Base-by-base conservation (phyloP, 1,140 invertebrate species). In the Harpegnathos saltator region DNA sequence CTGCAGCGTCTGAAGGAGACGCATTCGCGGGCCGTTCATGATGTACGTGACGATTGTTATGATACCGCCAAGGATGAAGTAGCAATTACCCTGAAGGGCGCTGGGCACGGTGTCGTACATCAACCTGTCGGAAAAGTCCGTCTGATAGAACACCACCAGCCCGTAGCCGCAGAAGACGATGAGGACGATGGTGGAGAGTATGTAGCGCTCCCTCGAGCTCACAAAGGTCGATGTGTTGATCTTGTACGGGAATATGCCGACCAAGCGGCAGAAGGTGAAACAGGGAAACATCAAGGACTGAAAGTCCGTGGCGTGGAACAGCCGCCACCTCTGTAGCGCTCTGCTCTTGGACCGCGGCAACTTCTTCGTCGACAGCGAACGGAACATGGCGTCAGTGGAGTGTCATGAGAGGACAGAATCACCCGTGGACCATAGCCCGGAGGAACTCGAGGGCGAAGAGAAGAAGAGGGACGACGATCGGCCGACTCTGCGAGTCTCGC, bases 41-140 rank as follows among this genome's bases (percentile, higher is more conserved):
- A 88, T 0, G 19, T 89, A 90, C 5, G 86, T 86, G 0, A 88
- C 33, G 0, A 90, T 1, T 0, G 72, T n/a, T 0, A 91, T 84
- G 0, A 82, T 69, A 19, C 59, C 68, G 0, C 73, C 80, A 0
- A 91, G 83, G 2, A 89, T n/a, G 0, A 86, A 7, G 63, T 89
- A 93, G 26, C 90, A 89, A n/a, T 93, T 90, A 3, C 61, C 71
- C 17, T 92, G 89, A 0, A 94, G 69, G 11, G 63, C 58, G 12
- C 66, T 88, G 0, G 90, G 88, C 14, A 87, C 59, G 19, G 58
- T 75, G 0, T 72, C 48, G 0, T 80, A 85, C 3, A 73, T 24
- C 0, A 89, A 17, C 0, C 5, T 0, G 0, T 0, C 9, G 0
- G 88, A 75, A 9, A 91, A 48, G 52, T 93, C 84, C 0, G 91